Base-by-base conservation (phyloP, 2,113 vertebrate species). In the Zosterops lateralis region DNA sequence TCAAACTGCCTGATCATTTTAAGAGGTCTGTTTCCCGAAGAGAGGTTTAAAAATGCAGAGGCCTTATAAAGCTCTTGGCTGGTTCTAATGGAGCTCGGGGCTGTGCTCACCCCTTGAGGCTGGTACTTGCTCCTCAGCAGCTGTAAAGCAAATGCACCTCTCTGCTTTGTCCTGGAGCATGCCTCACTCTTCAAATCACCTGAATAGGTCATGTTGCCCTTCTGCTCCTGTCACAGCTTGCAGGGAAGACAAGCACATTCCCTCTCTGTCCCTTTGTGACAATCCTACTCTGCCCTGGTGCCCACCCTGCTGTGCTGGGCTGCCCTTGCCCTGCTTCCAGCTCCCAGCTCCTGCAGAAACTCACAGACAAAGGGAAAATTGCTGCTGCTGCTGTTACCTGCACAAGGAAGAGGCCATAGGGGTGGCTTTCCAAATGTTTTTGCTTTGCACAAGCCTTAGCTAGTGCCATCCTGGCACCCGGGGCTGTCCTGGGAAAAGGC, bases 61-160 rank as follows among this genome's bases (percentile, higher is more conserved):
- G 47, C 53, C 75, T 85, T 96, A 26, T 26, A 90, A 93, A 95
- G 93, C 85, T 93, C 66, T 87, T 79, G 85, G 54, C 71, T 85
- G 73, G 58, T 66, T 89, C 70, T 84, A 85, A 87, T 85, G 70
- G 66, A 95, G 81, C 92, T 89, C 7, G 4, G 80, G 74, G 94
- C 12, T 0, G 44, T n/a, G 80, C 68, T 87, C 28, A 8, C 61
- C 81, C 77, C 91, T 67, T 0, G 28, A 31, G 84, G 82, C 68
- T 0, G 1, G 38, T 0, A 0, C 78, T 48, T 2, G 5, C 45
- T 88, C 58, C 75, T 54, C 0, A 0, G 18, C 1, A 3, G 60
- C 80, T 66, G 1, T 58, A 13, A 77, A 83, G 24, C 1, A 6
- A 61, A 22, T 2, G 4, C 3, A 24, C 14, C 3, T 9, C 71